These are phyloP conservation scores for Tapera naevia DNA, from an alignment of 2,797 vertebrate genomes.

Conservation along the genomic window DNA sequence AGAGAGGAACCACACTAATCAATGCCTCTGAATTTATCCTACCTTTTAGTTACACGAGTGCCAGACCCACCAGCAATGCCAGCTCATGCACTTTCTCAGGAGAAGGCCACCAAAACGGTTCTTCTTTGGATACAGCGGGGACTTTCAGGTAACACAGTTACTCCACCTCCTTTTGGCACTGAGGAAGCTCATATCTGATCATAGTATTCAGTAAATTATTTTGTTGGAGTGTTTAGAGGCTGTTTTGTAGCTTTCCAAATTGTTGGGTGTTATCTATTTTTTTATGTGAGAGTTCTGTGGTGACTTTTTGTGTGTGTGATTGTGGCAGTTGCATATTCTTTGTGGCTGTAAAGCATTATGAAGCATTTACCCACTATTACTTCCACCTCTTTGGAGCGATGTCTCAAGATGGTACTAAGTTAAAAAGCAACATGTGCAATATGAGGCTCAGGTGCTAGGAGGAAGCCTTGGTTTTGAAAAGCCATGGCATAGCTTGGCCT, in stretches of 20 bases:
- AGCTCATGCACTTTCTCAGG: rapidly evolving
- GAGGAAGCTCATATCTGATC: neutral
- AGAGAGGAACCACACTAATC: neutral
- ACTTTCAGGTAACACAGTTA: neutral
- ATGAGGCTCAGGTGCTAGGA: constrained; percentile 34
- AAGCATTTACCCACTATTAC: neutral
- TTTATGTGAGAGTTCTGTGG: neutral
- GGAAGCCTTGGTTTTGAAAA: constrained; percentile 15
- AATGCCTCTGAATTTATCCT: neutral
- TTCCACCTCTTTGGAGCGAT: neutral
- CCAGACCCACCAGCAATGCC: neutral
- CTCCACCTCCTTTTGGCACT: neutral
- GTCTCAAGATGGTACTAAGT: neutral
- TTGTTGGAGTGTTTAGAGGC: neutral
- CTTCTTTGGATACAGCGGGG: neutral
- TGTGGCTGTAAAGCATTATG: neutral
- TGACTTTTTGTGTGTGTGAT: neutral
- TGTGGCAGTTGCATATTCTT: neutral
- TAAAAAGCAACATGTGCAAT: neutral
- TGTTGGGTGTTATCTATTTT: neutral
- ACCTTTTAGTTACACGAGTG: neutral
- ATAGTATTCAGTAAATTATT: neutral
- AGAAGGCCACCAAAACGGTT: neutral
- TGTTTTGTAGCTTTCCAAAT: neutral
- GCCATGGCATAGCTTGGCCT: constrained; percentile 20